Evolutionary conservation across 2,888 invertebrate genomes (phyloP).

Genomic region (Hirtodrosophila histrioides): DNA sequence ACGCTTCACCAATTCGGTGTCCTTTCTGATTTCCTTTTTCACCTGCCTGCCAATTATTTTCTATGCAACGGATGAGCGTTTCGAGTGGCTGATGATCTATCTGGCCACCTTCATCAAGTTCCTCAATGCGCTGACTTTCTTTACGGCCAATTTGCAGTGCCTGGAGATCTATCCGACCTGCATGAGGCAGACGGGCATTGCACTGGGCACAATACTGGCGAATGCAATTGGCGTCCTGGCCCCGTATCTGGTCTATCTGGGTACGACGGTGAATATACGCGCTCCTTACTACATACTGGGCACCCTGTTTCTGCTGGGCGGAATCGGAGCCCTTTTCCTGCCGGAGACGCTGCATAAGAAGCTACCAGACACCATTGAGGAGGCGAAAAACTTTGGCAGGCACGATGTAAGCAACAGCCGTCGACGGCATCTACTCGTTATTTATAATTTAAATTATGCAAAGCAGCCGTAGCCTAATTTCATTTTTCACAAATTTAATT

Average conservation of each 20-base stretch:
- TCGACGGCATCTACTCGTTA: slow-evolving; percentile 51
- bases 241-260: slow-evolving; percentile 87
- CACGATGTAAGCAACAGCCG: slow-evolving; percentile 79
- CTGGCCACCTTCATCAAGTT: slow-evolving; percentile 85
- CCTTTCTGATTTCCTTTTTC: slow-evolving; percentile 84
- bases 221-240: slow-evolving; percentile 86
- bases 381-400: slow-evolving; percentile 86
- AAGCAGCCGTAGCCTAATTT: slow-evolving; percentile 71
- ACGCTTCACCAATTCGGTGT: slow-evolving; percentile 85
- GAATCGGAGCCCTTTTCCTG: slow-evolving; percentile 85
- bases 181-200: slow-evolving; percentile 87
- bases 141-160: slow-evolving; percentile 86
- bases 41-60: slow-evolving; percentile 84
- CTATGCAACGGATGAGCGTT: slow-evolving; percentile 81
- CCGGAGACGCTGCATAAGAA: slow-evolving; percentile 88
- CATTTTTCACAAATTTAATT: slow-evolving; percentile 64
- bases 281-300: slow-evolving; percentile 84
- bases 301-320: slow-evolving; percentile 84
- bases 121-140: slow-evolving; percentile 86
- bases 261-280: slow-evolving; percentile 84
- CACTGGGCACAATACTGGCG: slow-evolving; percentile 86
- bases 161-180: slow-evolving; percentile 89
- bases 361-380: slow-evolving; percentile 88
- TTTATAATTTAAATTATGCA: slow-evolving; percentile 70
- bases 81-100: slow-evolving; percentile 80